Evolutionary conservation across 2,888 invertebrate species (phyloP), one percentile per base, ranked within the genome.

Genomic region (Drosophila mayaguana): DNA sequence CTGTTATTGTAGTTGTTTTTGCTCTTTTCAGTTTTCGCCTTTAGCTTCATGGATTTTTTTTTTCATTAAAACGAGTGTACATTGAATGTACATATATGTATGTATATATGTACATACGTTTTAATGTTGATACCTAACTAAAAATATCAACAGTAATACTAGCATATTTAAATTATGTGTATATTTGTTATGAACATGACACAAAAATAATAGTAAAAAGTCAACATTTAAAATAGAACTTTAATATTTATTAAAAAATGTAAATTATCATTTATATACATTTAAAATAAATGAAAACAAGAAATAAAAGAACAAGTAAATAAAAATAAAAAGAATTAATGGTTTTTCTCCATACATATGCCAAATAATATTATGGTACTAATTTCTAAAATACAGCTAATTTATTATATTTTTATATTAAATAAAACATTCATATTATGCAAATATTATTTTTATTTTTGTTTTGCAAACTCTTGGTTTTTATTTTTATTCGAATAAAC

Each of bases 11-110:
- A n/a, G 40, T 48, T 66, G 20, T 53, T 22, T 20, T 61, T 50
- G 25, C 57, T 60, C 51, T 66, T 65, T 69, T 59, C 59, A 63
- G 43, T 62, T 80, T 81, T 81, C 59, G 64, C 63, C 55, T 82
- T 76, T 80, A 67, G 64, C 66, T 61, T 75, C 60, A 54, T 54
- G 62, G 67, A 55, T 32, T 38, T 60, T 36, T 65, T 57, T 55
- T 51, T 36, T 57, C n/a, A 56, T 53, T 43, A 43, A 43, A 43
- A 48, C 51, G 16, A 45, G 18, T 36, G 40, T 56, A 46, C 14
- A 36, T 56, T 36, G 43, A 51, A 32, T 38, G 25, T 48, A 68
- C 28, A 38, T 76, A 36, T 22, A 11, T 45, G n/a, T 43, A 3
- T 34, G 22, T 48, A 56, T 46, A 32, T 22, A 18, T 54, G 9